These are phyloP conservation scores for Himalopsyche tibetana DNA, from an alignment of 2,888 invertebrate genomes.

Conservation along the genomic window DNA sequence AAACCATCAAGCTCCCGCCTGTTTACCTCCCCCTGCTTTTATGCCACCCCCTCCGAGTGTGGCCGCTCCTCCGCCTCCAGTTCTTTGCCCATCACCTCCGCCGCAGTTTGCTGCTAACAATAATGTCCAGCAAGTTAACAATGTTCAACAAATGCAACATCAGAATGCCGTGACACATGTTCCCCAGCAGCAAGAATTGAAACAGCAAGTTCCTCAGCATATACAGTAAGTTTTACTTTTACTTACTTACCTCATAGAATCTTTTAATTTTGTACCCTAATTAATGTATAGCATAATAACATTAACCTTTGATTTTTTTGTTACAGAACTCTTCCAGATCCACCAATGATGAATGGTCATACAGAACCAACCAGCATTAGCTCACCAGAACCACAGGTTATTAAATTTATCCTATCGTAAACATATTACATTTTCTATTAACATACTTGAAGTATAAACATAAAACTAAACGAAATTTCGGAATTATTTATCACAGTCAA, in stretches of 20 bases:
- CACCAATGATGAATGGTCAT: conserved; percentile 64
- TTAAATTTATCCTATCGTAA: background rate
- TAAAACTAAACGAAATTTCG: no score
- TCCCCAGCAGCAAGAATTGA: conserved; percentile 66
- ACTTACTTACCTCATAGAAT: no score
- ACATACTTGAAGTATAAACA: background rate
- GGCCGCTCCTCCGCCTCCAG: conserved; percentile 45
- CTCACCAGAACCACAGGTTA: conserved; percentile 64
- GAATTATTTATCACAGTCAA: no score
- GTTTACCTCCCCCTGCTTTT: conserved; percentile 40
- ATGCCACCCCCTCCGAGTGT: conserved; percentile 49
- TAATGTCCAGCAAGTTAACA: conserved; percentile 32
- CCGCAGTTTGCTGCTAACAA: conserved; percentile 50
- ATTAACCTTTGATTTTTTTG: conserved; percentile 35
- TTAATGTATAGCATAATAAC: background rate
- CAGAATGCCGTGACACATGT: conserved; percentile 56
- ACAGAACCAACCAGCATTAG: conserved; percentile 60
- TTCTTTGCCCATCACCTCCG: conserved; percentile 52
- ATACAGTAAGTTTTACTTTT: conserved; percentile 45
- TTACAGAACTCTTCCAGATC: conserved; percentile 54
- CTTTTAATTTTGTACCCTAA: no score
- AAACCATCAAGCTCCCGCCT: background rate
- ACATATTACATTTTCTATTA: background rate
- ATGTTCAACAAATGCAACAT: conserved; percentile 35
- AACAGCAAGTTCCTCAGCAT: conserved; percentile 46